Percentiles rank a stretch among this genome's conserved stretches.
phyloP scores from a whole-genome alignment of 1,140 invertebrate species.

The Protaetia brevitarsis region DNA sequence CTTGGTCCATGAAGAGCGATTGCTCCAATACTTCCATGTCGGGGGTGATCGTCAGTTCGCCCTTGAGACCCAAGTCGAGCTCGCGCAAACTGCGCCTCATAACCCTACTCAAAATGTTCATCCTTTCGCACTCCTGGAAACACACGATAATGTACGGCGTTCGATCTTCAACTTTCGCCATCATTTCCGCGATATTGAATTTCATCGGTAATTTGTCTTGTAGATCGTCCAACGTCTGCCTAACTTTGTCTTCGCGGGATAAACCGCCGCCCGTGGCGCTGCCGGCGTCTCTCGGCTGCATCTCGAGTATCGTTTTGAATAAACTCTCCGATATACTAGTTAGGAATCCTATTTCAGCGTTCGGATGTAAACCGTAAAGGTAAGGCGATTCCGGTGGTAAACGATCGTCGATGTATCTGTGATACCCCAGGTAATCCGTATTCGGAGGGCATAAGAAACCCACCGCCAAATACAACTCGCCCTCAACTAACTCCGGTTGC shows the following conservation, averaged over 20 bases:
- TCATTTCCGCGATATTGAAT: conserved; percentile 84
- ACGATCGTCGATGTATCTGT: conserved; percentile 84
- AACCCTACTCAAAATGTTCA: conserved; percentile 83
- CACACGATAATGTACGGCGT: conserved; percentile 91
- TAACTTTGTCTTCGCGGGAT: conserved; percentile 80
- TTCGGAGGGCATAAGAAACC: conserved; percentile 79
- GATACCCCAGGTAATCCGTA: conserved; percentile 82
- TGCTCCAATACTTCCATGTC: conserved; percentile 89
- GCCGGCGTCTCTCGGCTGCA: conserved; percentile 82
- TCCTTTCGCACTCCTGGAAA: conserved; percentile 93
- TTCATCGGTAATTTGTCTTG: conserved; percentile 84
- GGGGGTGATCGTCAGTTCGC: conserved; percentile 87
- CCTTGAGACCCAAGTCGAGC: conserved; percentile 63
- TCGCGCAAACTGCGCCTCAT: conserved; percentile 80
- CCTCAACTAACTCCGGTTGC: conserved; percentile 66
- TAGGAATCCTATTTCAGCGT: conserved; percentile 93
- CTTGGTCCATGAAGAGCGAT: conserved; percentile 79
- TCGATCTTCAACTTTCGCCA: conserved; percentile 82
- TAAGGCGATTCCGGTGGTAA: conserved; percentile 85
- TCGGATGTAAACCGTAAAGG: conserved; percentile 89
- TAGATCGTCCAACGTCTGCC: conserved; percentile 77
- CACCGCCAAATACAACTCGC: conserved; percentile 52
- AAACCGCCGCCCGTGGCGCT: conserved; percentile 59
- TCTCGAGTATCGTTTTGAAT: conserved; percentile 86
- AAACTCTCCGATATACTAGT: conserved; percentile 82